phyloP scores from a whole-genome alignment of 2,888 invertebrate genomes.

The Alcis repandata region DNA sequence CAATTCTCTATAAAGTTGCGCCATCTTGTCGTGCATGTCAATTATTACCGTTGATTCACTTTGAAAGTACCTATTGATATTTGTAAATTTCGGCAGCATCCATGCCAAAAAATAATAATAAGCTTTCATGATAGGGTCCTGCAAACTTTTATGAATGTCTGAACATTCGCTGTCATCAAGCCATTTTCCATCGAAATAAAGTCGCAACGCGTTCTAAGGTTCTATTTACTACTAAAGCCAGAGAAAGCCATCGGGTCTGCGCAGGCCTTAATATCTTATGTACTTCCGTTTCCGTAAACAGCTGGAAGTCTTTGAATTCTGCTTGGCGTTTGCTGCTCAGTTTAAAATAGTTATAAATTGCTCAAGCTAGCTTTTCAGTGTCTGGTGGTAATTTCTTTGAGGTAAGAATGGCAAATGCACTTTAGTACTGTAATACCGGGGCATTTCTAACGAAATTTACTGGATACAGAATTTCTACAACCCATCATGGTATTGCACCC shows the following conservation, averaged over 20 bases:
- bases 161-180: constrained; percentile 21
- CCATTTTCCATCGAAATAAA: constrained; percentile 34
- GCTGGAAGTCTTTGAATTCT: constrained; percentile 26
- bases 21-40: constrained; percentile 24
- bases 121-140: constrained; percentile 25
- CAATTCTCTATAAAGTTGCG: constrained; percentile 23
- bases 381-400: constrained; percentile 37
- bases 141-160: constrained; percentile 20
- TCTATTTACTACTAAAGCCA: constrained; percentile 4
- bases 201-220: constrained; percentile 29
- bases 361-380: constrained; percentile 38
- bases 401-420: constrained; percentile 45
- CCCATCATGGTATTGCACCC: constrained; percentile 42
- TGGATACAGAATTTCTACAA: constrained; percentile 12
- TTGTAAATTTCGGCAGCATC: constrained; percentile 20
- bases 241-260: constrained; percentile 36
- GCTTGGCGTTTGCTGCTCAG: constrained; percentile 26
- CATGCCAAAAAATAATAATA: not conserved
- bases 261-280: constrained; percentile 33
- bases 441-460: constrained; percentile 30
- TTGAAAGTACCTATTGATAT: constrained; percentile 24
- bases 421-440: constrained; percentile 39
- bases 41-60: constrained; percentile 25
- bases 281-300: constrained; percentile 16
- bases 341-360: constrained; percentile 31